Percentiles rank a stretch among this genome's conserved stretches.
These are phyloP conservation scores for Pipistrellus kuhlii DNA, from an alignment of 2,797 vertebrate genomes.

Conservation along the genomic window DNA sequence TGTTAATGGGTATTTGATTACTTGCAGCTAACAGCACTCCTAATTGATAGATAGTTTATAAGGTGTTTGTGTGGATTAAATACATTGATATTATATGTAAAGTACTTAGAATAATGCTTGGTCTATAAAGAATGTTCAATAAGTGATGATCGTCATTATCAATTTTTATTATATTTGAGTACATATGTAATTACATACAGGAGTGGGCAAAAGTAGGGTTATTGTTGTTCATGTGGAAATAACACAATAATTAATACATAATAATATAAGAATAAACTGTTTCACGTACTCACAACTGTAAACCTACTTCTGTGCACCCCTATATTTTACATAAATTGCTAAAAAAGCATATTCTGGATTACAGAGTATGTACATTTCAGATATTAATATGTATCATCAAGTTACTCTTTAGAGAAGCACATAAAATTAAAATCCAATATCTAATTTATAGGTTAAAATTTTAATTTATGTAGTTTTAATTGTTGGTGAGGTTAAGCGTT, in stretches of 20 bases:
- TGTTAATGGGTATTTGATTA: not conserved
- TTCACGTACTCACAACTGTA: no score
- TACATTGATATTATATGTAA: slow-evolving; percentile 10
- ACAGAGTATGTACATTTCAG: not conserved
- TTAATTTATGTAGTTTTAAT: slow-evolving; percentile 16
- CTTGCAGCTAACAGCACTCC: not conserved
- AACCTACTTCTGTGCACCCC: no score
- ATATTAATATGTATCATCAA: slow-evolving; percentile 15
- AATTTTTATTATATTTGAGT: not conserved
- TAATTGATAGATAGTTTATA: not conserved
- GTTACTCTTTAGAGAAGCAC: not conserved
- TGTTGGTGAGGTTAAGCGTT: not conserved
- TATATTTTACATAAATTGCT: slow-evolving; percentile 12
- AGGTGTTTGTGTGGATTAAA: not conserved
- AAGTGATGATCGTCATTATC: not conserved
- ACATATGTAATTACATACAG: not conserved
- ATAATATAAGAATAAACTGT: no score
- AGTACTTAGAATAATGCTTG: not conserved
- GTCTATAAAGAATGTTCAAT: slow-evolving; percentile 1
- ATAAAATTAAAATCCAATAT: slow-evolving; percentile 15
- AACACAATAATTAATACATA: no score
- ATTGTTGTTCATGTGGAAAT: no score
- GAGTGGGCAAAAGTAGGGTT: no score
- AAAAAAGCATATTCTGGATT: not conserved
- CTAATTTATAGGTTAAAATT: not conserved